phyloP scores from a whole-genome alignment of 2,888 invertebrate species.

The Aspidiotus destructor region DNA sequence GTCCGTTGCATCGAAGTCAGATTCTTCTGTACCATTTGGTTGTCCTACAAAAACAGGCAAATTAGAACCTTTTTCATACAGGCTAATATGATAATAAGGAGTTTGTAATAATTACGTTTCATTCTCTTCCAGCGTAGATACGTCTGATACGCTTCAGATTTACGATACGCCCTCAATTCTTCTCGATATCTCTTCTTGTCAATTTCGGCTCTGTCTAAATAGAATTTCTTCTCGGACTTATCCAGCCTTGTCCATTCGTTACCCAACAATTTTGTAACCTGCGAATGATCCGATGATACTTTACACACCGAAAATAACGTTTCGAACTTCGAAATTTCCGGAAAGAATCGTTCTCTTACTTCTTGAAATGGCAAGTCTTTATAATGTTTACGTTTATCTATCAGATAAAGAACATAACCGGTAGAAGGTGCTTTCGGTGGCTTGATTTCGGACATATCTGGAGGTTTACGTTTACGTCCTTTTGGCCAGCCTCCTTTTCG shows the following conservation, averaged over 20 bases:
- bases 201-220: conserved; percentile 48
- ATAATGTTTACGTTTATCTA: conserved; percentile 48
- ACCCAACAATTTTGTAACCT: conserved; percentile 49
- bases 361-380: conserved; percentile 50
- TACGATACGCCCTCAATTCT: conserved; percentile 48
- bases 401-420: conserved; percentile 50
- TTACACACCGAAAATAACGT: too few species aligned
- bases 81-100: too few species aligned
- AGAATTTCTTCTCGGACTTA: conserved; percentile 48
- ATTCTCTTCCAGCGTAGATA: conserved; percentile 47
- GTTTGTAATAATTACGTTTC: conserved; percentile 39
- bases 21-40: conserved; percentile 40
- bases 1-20: conserved; percentile 48
- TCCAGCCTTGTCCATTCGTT: conserved; percentile 50
- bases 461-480: conserved; percentile 50
- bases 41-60: conserved; percentile 34
- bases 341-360: conserved; percentile 37
- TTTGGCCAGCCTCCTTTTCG: conserved; percentile 53
- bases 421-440: conserved; percentile 52
- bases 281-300: conserved; percentile 2
- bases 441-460: conserved; percentile 43
- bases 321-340: too few species aligned
- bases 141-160: conserved; percentile 49
- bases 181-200: conserved; percentile 50
- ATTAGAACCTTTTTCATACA: background rate